Evolutionary conservation across 2,888 invertebrate genomes (phyloP).

Genomic region (Drosophila lacicola): DNA sequence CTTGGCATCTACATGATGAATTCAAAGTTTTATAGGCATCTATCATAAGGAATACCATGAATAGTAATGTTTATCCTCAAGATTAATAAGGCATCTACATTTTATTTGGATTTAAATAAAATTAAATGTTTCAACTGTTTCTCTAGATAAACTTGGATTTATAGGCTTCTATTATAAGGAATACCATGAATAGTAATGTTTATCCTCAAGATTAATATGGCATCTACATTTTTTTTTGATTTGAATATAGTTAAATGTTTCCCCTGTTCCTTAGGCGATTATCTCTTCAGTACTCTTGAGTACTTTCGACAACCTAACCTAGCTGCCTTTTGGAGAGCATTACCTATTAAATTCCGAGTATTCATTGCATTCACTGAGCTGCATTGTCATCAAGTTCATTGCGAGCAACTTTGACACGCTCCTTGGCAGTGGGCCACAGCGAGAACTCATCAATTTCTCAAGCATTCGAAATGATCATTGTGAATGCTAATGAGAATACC

Average conservation of each 20-base stretch:
- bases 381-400: slow-evolving; percentile 64
- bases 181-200: background rate
- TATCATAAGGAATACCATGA: background rate
- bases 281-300: background rate
- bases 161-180: too few species aligned
- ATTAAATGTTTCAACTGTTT: too few species aligned
- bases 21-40: too few species aligned
- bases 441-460: slow-evolving; percentile 43
- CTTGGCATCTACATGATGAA: slow-evolving; percentile 2
- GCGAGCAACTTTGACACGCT: slow-evolving; percentile 39
- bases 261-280: too few species aligned
- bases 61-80: background rate
- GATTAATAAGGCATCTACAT: background rate
- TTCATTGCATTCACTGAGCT: slow-evolving; percentile 6
- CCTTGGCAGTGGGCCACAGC: slow-evolving; percentile 34
- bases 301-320: background rate
- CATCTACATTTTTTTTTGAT: background rate
- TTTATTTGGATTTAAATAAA: too few species aligned
- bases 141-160: too few species aligned
- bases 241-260: too few species aligned
- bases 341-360: background rate
- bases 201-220: background rate
- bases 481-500: slow-evolving; percentile 23
- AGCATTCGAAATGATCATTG: slow-evolving; percentile 34
- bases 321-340: background rate